Percentiles rank a stretch among this genome's conserved stretches.
These are phyloP conservation scores for Danionella dracula DNA, from an alignment of 2,797 vertebrate genomes.

Conservation along the genomic window DNA sequence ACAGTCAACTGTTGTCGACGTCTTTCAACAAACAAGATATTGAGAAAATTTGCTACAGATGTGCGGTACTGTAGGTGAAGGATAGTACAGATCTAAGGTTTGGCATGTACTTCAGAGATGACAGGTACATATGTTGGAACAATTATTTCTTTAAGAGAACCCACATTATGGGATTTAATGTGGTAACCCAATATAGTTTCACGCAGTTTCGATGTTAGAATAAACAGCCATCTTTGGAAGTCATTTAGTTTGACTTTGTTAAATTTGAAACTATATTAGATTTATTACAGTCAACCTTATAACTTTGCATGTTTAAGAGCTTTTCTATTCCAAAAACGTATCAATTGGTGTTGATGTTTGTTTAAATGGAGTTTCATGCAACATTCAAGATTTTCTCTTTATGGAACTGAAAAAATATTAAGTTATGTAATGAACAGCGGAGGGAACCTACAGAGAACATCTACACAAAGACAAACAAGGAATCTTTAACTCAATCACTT, in stretches of 20 bases:
- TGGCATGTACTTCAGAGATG: background rate
- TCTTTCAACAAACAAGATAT: slow-evolving; percentile 8
- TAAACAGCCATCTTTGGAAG: background rate
- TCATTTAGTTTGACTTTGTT: background rate
- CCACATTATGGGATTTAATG: background rate
- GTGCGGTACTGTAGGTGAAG: background rate
- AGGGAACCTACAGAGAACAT: no score
- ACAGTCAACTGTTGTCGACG: slow-evolving; percentile 13
- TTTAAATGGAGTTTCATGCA: no score
- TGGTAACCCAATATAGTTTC: background rate
- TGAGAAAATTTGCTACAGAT: slow-evolving; percentile 12
- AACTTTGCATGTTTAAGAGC: no score
- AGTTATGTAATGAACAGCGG: no score
- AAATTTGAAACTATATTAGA: no score
- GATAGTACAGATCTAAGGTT: background rate
- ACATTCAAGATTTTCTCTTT: no score
- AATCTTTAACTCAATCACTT: no score
- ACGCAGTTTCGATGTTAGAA: background rate
- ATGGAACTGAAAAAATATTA: no score
- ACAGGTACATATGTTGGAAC: background rate
- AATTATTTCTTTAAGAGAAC: background rate
- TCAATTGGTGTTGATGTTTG: no score
- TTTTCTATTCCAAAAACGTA: no score
- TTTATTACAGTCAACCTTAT: no score
- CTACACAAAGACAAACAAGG: no score